Conservation (phyloP, 2,888 invertebrate species). For the Panopea generosa region DNA sequence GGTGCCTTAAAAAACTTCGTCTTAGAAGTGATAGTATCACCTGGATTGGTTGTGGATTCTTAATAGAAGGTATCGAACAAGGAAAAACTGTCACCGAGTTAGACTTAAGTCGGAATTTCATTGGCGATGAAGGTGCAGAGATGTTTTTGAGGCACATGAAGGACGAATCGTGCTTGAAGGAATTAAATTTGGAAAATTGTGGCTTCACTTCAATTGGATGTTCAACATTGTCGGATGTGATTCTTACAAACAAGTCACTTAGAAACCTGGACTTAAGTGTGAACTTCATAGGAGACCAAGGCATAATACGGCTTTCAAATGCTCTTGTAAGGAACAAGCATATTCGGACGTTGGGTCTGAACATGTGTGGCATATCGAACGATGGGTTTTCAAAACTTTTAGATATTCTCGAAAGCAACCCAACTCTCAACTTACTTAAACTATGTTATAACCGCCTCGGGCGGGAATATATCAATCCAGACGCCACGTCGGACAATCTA, state of each 20-base stretch:
- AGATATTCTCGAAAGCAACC: constrained; percentile 80
- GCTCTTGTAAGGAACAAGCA: constrained; percentile 78
- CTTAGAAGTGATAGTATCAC: constrained; percentile 80
- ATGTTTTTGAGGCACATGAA: constrained; percentile 78
- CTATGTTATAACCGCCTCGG: constrained; percentile 83
- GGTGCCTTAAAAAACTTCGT: constrained; percentile 76
- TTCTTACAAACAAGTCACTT: constrained; percentile 77
- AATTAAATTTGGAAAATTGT: constrained; percentile 82
- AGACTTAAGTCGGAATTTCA: constrained; percentile 82
- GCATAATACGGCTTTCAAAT: constrained; percentile 76
- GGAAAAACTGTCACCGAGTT: constrained; percentile 78
- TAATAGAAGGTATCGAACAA: constrained; percentile 77
- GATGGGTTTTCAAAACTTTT: constrained; percentile 80
- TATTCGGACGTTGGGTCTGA: constrained; percentile 79
- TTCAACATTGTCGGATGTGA: constrained; percentile 75
- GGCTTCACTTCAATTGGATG: constrained; percentile 78
- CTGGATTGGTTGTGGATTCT: constrained; percentile 77
- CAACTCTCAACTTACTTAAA: constrained; percentile 78
- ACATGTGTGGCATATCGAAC: constrained; percentile 84
- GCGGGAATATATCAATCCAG: constrained; percentile 70
- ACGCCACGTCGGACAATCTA: constrained; percentile 78
- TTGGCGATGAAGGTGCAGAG: constrained; percentile 78
- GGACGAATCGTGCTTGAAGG: constrained; percentile 75
- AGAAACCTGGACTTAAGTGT: constrained; percentile 80
- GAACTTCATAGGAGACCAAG: constrained; percentile 80